Base-by-base conservation (phyloP, 2,797 vertebrate species). In the Leptodactylus fallax region DNA sequence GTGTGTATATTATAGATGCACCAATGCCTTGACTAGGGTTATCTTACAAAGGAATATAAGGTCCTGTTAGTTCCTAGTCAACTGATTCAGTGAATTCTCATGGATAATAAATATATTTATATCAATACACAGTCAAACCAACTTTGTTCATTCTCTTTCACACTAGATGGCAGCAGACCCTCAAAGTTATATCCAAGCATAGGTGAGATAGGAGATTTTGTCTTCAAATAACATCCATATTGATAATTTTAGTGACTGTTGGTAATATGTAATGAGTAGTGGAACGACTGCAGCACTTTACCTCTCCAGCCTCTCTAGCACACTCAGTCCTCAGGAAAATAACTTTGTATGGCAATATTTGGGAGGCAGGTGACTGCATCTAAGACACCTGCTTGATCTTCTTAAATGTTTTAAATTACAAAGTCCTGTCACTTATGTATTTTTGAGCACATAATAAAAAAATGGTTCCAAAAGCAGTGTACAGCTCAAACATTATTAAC, bases 121-220 rank as follows among this genome's bases (percentile, higher is more conserved):
- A n/a, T n/a, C n/a, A n/a, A n/a, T 13, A 1, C 9, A 21, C 27
- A 27, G 13, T 69, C 12, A 25, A 69, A 27, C 65, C 23, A 83
- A 23, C n/a, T 0, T 0, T 23, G 23, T 71, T 55, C 13, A 45
- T 45, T 56, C 9, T 11, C 12, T 74, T 65, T 7, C 19, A 51
- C 84, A 86, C 60, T 67, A 67, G 84, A 36, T 79, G 76, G 53
- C 84, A 86, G 74, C 49, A 86, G 23, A 79, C 0, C 19, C 36
- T 72, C 19, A 72, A 36, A 36, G 19, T 58, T 16, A 4, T 65
- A 16, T 56, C 60, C 12, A 12, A 36, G 11, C 58, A 45, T 60
- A 58, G 23, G 10, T 13, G 53, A 16, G 14, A 8, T 72, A 12
- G 14, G 3, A 3, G 8, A 71, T 7, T 36, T 67, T 25, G 5